Evolutionary conservation across 2,888 invertebrate species (phyloP).

Genomic region (Rotaria sp.): DNA sequence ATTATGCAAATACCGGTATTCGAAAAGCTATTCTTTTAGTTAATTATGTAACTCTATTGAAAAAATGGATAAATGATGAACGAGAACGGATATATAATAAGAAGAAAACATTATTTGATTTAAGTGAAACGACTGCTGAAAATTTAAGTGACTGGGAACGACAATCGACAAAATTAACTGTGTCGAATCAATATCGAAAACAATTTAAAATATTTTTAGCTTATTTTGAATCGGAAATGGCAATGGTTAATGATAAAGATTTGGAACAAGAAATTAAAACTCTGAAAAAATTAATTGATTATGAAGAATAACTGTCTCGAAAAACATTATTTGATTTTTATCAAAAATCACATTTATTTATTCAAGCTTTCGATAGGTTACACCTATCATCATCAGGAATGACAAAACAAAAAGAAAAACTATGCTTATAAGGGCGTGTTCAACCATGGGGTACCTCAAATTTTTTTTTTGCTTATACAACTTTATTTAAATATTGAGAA

Average conservation of each 20-base stretch:
- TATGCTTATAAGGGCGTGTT: too few species aligned
- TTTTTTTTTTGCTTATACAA: too few species aligned
- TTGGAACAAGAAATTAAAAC: background rate
- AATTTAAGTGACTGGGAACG: conserved; percentile 10
- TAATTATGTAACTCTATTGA: too few species aligned
- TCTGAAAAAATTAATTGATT: background rate
- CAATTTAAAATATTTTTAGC: background rate
- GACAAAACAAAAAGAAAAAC: too few species aligned
- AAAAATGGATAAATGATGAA: background rate
- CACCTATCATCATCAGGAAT: too few species aligned
- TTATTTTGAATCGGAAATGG: background rate
- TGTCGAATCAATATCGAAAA: background rate
- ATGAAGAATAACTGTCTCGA: background rate
- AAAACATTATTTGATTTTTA: too few species aligned
- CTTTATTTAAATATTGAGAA: too few species aligned
- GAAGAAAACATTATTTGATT: background rate
- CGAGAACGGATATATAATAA: background rate
- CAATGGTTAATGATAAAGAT: background rate
- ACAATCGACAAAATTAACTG: background rate
- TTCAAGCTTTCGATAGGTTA: too few species aligned
- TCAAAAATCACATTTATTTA: too few species aligned
- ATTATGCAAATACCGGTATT: too few species aligned
- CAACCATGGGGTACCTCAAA: too few species aligned
- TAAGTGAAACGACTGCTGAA: background rate
- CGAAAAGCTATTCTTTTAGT: too few species aligned